phyloP scores from a whole-genome alignment of 2,888 invertebrate species.

The Drosophila borealis region DNA sequence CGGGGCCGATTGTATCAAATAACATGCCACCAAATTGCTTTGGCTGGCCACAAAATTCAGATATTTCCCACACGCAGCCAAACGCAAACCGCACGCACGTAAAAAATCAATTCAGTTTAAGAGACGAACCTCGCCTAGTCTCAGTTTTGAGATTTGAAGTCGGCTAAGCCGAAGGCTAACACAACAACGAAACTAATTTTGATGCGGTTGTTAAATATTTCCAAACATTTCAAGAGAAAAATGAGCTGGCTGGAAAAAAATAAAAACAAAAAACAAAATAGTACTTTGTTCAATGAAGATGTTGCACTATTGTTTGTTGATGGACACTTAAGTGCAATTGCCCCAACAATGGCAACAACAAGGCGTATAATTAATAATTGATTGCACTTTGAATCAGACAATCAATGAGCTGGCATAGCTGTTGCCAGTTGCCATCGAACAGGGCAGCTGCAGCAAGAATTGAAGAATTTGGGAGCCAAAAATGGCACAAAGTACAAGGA shows the following conservation, averaged over 20 bases:
- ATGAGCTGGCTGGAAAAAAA: constrained; percentile 36
- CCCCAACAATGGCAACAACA: constrained; percentile 56
- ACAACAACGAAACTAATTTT: constrained; percentile 81
- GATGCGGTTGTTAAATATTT: constrained; percentile 80
- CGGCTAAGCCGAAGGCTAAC: constrained; percentile 71
- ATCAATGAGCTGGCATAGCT: constrained; percentile 49
- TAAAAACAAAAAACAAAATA: neutral
- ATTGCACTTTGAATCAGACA: constrained; percentile 64
- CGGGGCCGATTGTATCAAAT: constrained; percentile 60
- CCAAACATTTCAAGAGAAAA: constrained; percentile 63
- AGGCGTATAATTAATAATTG: constrained; percentile 81
- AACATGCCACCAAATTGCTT: constrained; percentile 32
- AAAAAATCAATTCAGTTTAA: constrained; percentile 75
- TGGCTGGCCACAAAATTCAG: constrained; percentile 31
- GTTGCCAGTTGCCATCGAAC: constrained; percentile 26
- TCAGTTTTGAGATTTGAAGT: constrained; percentile 54
- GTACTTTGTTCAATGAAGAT: constrained; percentile 58
- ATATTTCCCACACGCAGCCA: constrained; percentile 73
- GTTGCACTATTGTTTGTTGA: constrained; percentile 64
- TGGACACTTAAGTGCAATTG: constrained; percentile 64
- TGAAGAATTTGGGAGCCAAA: constrained; percentile 54
- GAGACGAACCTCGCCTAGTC: constrained; percentile 11
- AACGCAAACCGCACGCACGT: constrained; percentile 74
- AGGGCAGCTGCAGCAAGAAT: constrained; percentile 6
- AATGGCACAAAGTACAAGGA: constrained; percentile 71